Conservation (phyloP, 2,113 vertebrate species). For the Pelvicachromis taeniatus region DNA sequence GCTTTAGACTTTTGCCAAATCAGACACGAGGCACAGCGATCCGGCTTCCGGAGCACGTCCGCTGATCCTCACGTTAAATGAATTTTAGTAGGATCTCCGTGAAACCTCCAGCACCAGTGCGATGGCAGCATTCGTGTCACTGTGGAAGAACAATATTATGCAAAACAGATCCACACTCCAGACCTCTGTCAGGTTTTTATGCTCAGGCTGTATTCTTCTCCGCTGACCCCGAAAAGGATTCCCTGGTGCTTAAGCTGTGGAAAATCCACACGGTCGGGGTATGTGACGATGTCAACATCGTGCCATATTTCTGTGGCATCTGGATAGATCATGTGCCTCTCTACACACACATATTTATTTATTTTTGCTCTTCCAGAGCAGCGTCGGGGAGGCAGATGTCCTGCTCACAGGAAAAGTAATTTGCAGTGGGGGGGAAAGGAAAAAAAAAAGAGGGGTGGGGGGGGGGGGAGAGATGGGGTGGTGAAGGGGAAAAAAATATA, state of each 20-base stretch:
- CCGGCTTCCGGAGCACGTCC: neutral
- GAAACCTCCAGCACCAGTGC: conserved; percentile 25
- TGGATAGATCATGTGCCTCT: conserved; percentile 76
- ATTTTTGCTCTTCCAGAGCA: conserved; percentile 57
- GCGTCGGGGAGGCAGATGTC: conserved; percentile 83
- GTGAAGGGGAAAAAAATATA: conserved; percentile 70
- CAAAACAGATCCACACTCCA: conserved; percentile 44
- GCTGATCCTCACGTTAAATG: neutral
- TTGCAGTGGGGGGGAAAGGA: conserved; percentile 17
- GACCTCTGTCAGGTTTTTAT: conserved; percentile 38
- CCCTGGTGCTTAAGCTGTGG: conserved; percentile 65
- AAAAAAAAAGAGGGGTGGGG: neutral
- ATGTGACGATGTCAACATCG: conserved; percentile 38
- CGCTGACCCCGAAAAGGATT: conserved; percentile 57
- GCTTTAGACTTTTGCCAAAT: neutral
- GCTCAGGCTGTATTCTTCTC: conserved; percentile 44
- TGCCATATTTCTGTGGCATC: conserved; percentile 74
- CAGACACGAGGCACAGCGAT: neutral
- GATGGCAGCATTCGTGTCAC: neutral
- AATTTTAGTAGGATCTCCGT: neutral
- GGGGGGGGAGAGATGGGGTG: neutral
- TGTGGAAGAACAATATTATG: conserved; percentile 31
- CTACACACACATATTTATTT: conserved; percentile 80
- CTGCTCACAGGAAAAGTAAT: conserved; percentile 83
- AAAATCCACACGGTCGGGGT: conserved; percentile 33